phyloP scores from a whole-genome alignment of 2,797 vertebrate genomes.

The Oophaga sylvatica region DNA sequence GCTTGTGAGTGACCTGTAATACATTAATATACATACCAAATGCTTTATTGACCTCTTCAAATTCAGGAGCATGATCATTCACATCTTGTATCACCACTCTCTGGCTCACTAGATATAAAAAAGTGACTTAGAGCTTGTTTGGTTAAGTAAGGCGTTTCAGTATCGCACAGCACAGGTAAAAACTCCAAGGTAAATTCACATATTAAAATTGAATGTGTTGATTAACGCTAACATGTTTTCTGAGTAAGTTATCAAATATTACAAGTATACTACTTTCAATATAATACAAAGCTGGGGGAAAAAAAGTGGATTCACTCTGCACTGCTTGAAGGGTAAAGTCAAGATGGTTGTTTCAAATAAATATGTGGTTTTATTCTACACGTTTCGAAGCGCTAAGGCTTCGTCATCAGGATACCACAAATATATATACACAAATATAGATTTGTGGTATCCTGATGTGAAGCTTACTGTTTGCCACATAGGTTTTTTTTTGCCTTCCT shows the following conservation, averaged over 20 bases:
- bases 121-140: background rate
- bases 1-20: background rate
- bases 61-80: slow-evolving; percentile 87
- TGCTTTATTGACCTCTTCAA: slow-evolving; percentile 68
- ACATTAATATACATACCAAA: slow-evolving; percentile 71
- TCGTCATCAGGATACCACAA: no score
- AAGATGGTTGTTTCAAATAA: no score
- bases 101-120: slow-evolving; percentile 27
- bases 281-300: no score
- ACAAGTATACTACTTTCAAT: no score
- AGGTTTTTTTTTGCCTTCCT: no score
- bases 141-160: background rate
- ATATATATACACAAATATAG: no score
- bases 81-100: slow-evolving; percentile 71
- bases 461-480: no score
- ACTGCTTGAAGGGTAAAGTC: no score
- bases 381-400: no score
- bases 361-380: no score
- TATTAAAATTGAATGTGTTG: background rate
- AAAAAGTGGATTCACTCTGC: no score
- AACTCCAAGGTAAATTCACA: background rate
- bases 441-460: no score
- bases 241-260: background rate
- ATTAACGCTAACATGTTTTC: background rate
- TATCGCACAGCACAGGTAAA: background rate